Base-by-base conservation (phyloP, 1,140 invertebrate genomes). In the Monomorium pharaonis region DNA sequence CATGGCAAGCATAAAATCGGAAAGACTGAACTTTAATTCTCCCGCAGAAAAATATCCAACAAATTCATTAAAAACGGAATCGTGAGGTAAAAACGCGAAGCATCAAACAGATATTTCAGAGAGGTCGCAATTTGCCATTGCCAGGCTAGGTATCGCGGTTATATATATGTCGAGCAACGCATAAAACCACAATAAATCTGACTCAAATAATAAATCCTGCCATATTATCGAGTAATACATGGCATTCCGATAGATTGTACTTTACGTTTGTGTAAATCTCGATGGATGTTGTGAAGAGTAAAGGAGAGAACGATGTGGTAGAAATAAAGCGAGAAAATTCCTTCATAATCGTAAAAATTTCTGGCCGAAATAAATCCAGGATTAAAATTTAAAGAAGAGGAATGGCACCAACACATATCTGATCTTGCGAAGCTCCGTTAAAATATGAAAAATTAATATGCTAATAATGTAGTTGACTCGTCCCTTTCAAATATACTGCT, bases 171-270 rank as follows among this genome's bases (percentile, higher is more conserved):
- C 69, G 21, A 16, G 10, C 44, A 42, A 77, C 47, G 62, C 12
- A 27, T 85, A 89, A 77, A 84, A 69, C 47, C 47, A 74, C 75
- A 86, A 84, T 86, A 89, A 89, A 88, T 86, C 86, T 77, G 75
- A 16, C 5, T 60, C 44, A 74, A 84, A 83, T 83, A 81, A 89
- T 37, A 85, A 65, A 78, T 72, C 33, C 76, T 18, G 9, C 0
- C 49, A 24, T 58, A 67, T 70, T 88, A 89, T 83, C 69, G 24
- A 70, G n/a, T 70, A 81, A 86, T 80, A 58, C 60, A 88, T 18
- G 27, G 18, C 47, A 74, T 83, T 56, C 54, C 78, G 5, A 74
- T 33, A 81, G 30, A 21, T 69, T 58, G 33, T 27, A 47, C 56
- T 24, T 78, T 27, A 33, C 14, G 44, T 2, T 0, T n/a, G 30